These are phyloP conservation scores for Montipora capitata DNA, from an alignment of 92 coral and sea anemone species.

Conservation along the genomic window DNA sequence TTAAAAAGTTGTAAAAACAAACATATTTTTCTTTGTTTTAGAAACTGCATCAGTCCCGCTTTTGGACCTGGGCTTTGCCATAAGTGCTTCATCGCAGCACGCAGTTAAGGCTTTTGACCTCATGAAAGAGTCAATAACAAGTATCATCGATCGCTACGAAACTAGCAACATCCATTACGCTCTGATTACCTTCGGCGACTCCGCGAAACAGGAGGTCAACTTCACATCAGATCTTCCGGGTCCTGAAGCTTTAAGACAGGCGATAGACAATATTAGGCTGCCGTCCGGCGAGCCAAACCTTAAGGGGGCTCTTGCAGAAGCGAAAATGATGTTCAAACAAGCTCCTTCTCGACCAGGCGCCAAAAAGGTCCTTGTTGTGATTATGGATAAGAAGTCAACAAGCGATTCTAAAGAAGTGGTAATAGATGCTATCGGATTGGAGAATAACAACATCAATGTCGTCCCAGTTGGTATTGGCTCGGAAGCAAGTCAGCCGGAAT, in stretches of 20 bases:
- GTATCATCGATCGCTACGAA: conserved; percentile 75
- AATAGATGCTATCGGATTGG: conserved; percentile 60
- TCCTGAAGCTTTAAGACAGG: conserved; percentile 41
- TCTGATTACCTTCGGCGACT: conserved; percentile 64
- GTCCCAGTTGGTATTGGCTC: conserved; percentile 85
- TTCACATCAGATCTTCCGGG: conserved; percentile 71
- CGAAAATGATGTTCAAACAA: conserved; percentile 74
- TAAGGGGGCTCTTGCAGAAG: conserved; percentile 75
- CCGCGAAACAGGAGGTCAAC: conserved; percentile 36
- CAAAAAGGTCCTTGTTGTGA: conserved; percentile 84
- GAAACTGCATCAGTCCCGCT: conserved; percentile 76
- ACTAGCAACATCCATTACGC: conserved; percentile 70
- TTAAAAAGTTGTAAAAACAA: too few species aligned
- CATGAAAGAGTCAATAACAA: conserved; percentile 77
- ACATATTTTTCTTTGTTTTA: conserved; percentile 12
- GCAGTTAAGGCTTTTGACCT: conserved; percentile 71
- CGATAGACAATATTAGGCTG: background rate
- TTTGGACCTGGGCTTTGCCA: conserved; percentile 74
- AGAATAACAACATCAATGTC: conserved; percentile 68
- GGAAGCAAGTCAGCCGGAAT: conserved; percentile 58
- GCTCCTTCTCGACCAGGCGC: conserved; percentile 82
- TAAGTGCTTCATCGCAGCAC: conserved; percentile 69
- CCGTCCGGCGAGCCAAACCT: conserved; percentile 76
- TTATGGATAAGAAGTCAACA: conserved; percentile 82
- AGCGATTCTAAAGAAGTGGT: conserved; percentile 49